Evolutionary conservation across 2,888 invertebrate species (phyloP), one percentile per base, ranked within the genome.

Genomic region (Chouioia cunea): DNA sequence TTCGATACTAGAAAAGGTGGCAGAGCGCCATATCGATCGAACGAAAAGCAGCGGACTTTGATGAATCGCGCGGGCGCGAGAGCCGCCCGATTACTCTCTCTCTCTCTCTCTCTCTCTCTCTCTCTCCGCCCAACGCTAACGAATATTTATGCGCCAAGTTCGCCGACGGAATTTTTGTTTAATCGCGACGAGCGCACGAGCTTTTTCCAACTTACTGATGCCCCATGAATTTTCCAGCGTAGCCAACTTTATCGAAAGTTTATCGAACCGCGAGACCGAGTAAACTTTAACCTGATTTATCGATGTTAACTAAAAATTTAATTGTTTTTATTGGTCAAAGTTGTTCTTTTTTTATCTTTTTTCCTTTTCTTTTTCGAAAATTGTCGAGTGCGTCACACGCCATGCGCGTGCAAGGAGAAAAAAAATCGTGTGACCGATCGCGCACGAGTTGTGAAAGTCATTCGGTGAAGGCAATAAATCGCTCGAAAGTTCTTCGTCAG

Each of bases 61-160:
- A 72, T 65, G 48, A 63, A 73, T 69, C 48, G 53, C 65, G 52
- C 47, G 6, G 47, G 46, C 43, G 65, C 22, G 16, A 48, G 22
- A 62, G 65, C 48, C 6, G 44, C 18, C 50, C 70, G 60, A 70
- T 65, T 70, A 56, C 66, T 71, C 65, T 62, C 22, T 27, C 65
- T 73, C 73, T 66, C 62, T 69, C 74, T 74, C 27, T 71, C 58
- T 53, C 46, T 59, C 74, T 79, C 80, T 46, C 50, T 18, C 79
- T 82, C 81, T 87, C 87, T 87, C 88, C 88, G 87, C 87, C 87
- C 88, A 87, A 54, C 60, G 46, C 63, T 73, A 73, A 73, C 70
- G 56, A 67, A 57, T 73, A 73, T 73, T 73, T 73, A 70, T 65
- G 62, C 56, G 15, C 18, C 47, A 70, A 73, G 59, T 73, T 73